Conservation (phyloP, 92 coral and sea anemone genomes). For the Palythoa heliodiscus region DNA sequence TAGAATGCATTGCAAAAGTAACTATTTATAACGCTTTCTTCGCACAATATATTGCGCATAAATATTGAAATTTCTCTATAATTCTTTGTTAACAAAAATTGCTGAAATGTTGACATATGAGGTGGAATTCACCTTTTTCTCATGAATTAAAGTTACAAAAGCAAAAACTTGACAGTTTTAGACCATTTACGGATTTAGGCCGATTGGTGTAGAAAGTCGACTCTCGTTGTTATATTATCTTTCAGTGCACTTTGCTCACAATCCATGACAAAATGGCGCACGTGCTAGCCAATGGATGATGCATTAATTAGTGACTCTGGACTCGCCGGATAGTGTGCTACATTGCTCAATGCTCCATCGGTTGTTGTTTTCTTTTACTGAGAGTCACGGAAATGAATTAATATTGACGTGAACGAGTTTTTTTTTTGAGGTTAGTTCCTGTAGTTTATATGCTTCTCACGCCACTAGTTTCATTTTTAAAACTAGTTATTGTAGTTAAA, state of each 20-base stretch:
- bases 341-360: neutral
- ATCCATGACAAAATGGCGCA: neutral
- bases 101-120: no score
- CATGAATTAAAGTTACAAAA: no score
- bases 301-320: neutral
- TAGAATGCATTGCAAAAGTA: neutral
- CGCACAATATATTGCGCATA: neutral
- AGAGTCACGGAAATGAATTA: no score
- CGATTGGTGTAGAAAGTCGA: no score
- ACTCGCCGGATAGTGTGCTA: neutral
- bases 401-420: no score
- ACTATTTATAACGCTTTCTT: neutral
- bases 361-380: neutral
- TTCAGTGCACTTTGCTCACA: neutral
- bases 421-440: no score
- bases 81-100: neutral
- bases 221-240: neutral
- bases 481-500: no score
- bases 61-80: neutral
- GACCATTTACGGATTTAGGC: no score
- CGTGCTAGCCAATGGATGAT: neutral
- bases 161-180: no score
- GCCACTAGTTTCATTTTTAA: no score
- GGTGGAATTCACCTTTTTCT: no score
- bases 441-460: no score